These are phyloP conservation scores for Torymus aiolomorphi DNA, from an alignment of 2,888 invertebrate species.

Conservation along the genomic window DNA sequence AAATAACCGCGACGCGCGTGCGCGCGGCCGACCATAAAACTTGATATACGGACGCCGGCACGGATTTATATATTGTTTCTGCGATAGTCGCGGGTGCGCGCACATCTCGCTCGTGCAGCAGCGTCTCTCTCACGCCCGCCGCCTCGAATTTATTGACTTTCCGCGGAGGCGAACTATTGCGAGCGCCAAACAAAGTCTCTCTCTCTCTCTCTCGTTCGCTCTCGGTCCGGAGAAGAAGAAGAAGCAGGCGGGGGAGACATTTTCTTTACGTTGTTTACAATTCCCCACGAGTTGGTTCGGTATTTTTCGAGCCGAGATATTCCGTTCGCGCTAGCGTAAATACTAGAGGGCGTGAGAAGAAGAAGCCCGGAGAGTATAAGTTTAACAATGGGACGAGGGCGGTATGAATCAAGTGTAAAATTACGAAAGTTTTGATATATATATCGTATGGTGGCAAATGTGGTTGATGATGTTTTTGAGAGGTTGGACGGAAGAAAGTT, in stretches of 20 bases:
- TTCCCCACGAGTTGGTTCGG: constrained; percentile 25
- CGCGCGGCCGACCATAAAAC: constrained; percentile 65
- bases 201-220: no score
- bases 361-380: constrained; percentile 15
- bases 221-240: neutral
- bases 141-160: constrained; percentile 60
- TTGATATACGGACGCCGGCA: constrained; percentile 67
- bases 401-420: constrained; percentile 41
- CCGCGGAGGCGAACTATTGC: constrained; percentile 34
- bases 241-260: constrained; percentile 7
- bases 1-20: constrained; percentile 64
- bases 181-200: no score
- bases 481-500: neutral
- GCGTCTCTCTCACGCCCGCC: constrained; percentile 30
- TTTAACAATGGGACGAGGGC: constrained; percentile 38
- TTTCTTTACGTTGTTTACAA: constrained; percentile 52
- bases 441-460: neutral
- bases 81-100: constrained; percentile 55
- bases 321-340: constrained; percentile 47
- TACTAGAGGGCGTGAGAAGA: constrained; percentile 8
- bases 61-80: constrained; percentile 69
- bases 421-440: constrained; percentile 48
- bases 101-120: constrained; percentile 6
- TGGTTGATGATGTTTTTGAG: constrained; percentile 32
- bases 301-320: constrained; percentile 48